Conservation (phyloP, 2,888 invertebrate species). For the Bombylius discolor region DNA sequence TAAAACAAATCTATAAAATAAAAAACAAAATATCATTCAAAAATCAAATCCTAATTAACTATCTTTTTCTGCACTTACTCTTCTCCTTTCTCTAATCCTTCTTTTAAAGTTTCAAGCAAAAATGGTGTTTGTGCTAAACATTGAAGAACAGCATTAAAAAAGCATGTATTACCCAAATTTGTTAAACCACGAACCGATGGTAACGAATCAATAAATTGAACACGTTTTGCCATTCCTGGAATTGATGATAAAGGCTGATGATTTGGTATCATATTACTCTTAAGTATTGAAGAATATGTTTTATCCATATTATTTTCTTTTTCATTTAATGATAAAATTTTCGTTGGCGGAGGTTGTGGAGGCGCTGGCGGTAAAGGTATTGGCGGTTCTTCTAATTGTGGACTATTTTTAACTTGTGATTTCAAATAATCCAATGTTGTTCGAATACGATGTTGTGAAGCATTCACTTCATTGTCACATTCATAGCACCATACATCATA, state of each 20-base stretch:
- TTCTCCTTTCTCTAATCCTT: conserved; percentile 54
- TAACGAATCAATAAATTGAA: conserved; percentile 16
- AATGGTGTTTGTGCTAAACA: conserved; percentile 79
- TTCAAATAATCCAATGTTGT: too few relatives aligned
- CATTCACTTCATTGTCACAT: conserved; percentile 53
- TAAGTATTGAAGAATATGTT: not conserved
- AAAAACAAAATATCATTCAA: not conserved
- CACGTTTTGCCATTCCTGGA: conserved; percentile 30
- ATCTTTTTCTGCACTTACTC: conserved; percentile 28
- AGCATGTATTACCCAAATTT: conserved; percentile 93
- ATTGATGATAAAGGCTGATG: conserved; percentile 14
- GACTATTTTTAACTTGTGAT: conserved; percentile 10
- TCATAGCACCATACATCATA: conserved; percentile 70
- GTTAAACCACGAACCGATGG: conserved; percentile 63
- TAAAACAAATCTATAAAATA: conserved; percentile 42
- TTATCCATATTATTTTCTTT: too few relatives aligned
- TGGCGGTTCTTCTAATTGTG: conserved; percentile 17
- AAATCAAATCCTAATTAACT: not conserved
- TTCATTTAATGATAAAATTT: too few relatives aligned
- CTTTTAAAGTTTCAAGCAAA: conserved; percentile 54
- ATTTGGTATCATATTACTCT: conserved; percentile 5
- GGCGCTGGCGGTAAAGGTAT: conserved; percentile 15
- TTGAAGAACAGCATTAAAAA: conserved; percentile 93
- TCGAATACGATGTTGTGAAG: too few relatives aligned
- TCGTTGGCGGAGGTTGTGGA: not conserved